These are phyloP conservation scores for Philotrypesis tridentata DNA, from an alignment of 1,140 invertebrate species.

Conservation along the genomic window DNA sequence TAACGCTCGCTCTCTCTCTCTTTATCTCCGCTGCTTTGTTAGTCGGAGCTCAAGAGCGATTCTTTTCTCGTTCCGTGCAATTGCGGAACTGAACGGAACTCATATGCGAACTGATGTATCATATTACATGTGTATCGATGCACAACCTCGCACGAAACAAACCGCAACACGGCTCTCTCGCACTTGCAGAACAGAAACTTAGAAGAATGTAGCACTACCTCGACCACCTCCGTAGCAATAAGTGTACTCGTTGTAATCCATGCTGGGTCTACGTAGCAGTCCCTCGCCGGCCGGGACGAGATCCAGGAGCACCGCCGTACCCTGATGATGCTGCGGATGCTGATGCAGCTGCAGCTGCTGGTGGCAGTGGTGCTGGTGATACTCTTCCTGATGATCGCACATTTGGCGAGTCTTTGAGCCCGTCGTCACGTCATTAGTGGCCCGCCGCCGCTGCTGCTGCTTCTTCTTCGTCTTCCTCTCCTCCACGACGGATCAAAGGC, in stretches of 20 bases:
- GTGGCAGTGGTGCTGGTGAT: constrained; percentile 12
- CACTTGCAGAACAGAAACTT: background rate
- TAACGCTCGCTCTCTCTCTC: too few species aligned
- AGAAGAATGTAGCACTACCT: constrained; percentile 60
- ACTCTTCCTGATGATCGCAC: constrained; percentile 35
- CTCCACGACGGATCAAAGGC: background rate
- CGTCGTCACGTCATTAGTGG: constrained; percentile 49
- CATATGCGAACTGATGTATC: too few species aligned
- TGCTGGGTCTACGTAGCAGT: constrained; percentile 70
- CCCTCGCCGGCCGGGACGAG: constrained; percentile 69
- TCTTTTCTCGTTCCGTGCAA: background rate
- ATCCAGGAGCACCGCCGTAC: constrained; percentile 67
- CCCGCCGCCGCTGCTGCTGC: background rate
- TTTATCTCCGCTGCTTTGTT: too few species aligned
- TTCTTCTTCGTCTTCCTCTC: background rate
- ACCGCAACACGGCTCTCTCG: too few species aligned
- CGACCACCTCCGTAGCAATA: constrained; percentile 71
- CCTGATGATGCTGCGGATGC: constrained; percentile 65
- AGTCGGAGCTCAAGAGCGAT: background rate
- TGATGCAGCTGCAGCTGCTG: constrained; percentile 63
- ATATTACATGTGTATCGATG: too few species aligned
- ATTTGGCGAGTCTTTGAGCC: constrained; percentile 39
- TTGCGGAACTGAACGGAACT: background rate
- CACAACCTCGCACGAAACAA: background rate
- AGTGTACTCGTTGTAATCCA: constrained; percentile 74